Base-by-base conservation (phyloP, 2,888 invertebrate genomes). In the Pollenia griseotomentosa region DNA sequence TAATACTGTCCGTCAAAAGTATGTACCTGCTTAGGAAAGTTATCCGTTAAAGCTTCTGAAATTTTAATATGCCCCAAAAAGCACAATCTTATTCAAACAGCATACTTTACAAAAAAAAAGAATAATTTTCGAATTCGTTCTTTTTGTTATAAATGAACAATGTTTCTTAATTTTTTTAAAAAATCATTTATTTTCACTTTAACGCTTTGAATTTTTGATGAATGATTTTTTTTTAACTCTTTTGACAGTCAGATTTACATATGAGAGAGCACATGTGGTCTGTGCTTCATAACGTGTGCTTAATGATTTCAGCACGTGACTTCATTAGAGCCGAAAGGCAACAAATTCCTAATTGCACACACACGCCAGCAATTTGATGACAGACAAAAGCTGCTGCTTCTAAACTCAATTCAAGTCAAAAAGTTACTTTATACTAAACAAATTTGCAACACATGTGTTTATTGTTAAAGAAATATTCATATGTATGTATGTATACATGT, bases 251-350 rank as follows among this genome's bases (percentile, higher is more conserved):
- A 70, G 40, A 40, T 48, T 68, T 68, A 23, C n/a, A 65, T 63
- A 63, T 3, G n/a, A 42, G 33, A 7, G n/a, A 42, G 9, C n/a
- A 53, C 48, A 53, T 16, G 44, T 63, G 9, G 12, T 0, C 40
- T 23, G n/a, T 48, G 8, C 19, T 19, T 16, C 5, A 51, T 63
- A 75, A 75, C 51, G 68, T 44, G 70, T 71, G 53, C 40, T 73
- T 70, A 68, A 73, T 80, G 71, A 84, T 48, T 63, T 63, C 70
- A 75, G 80, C 80, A 71, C 80, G 85, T 85, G 85, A 85, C 85
- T 71, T 81, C 57, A 85, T 71, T 81, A 75, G 14, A 73, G 55
- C 55, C 51, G 55, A 16, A 46, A 55, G 80, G 71, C 53, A 80
- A 71, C 16, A 71, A 71, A 71, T 80, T 33, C 55, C 48, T 81